Evolutionary conservation across 1,140 invertebrate genomes (phyloP), one percentile per base, ranked within the genome.

Genomic region (Drosophila aff.): DNA sequence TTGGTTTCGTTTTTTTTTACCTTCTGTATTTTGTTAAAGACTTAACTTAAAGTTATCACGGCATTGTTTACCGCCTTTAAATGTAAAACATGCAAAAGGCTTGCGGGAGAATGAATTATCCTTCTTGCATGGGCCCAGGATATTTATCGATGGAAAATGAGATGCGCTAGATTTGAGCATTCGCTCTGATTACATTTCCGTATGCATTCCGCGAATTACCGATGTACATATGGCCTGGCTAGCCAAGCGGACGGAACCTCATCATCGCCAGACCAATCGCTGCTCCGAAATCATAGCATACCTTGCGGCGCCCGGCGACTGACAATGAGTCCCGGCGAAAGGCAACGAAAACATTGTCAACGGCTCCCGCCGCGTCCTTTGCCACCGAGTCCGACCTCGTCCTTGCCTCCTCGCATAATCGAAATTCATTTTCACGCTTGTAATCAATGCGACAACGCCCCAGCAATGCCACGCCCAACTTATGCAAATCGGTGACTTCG

Each of bases 381-480:
- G 52, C n/a, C 57, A n/a, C 31, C 31, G 21, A 28, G 33, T 31
- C 8, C 38, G 41, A 13, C 47, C 46, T 26, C 40, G 64, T 50
- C 62, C 61, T 69, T 75, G 59, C 58, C 58, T 43, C 71, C 73
- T 65, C 69, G 75, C 82, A 82, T 86, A 86, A 87, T 79, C 79
- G 82, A 87, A 86, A 86, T 80, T 86, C 66, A 86, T 87, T 80
- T 86, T 82, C 80, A 82, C 79, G 83, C 83, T 82, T 86, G 71
- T 86, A 86, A 86, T 86, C 83, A 86, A 86, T 86, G 83, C 83
- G 55, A 60, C 71, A 72, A 65, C 47, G 49, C 72, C 76, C 78
- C 64, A 41, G 33, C 67, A 57, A 50, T 47, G 50, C 60, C 63
- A 50, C 50, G 58, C 75, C 46, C 78, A 87, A 77, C 76, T 86